These are phyloP conservation scores for Ornithoptera priamus DNA, from an alignment of 2,888 invertebrate genomes.

Conservation along the genomic window DNA sequence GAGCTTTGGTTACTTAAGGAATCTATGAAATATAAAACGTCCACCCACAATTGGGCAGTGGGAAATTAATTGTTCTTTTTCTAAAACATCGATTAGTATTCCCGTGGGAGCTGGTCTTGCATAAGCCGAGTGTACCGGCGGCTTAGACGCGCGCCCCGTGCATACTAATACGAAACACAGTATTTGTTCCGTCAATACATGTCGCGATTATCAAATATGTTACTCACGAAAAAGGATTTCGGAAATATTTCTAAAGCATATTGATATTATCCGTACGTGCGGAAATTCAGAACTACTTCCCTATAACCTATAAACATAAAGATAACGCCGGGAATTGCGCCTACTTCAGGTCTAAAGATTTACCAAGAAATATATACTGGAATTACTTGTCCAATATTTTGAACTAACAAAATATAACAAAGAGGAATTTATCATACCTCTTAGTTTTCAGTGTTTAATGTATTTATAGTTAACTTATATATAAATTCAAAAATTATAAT, in stretches of 20 bases:
- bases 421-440: too few species aligned
- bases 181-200: constrained; percentile 7
- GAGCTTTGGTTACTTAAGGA: too few species aligned
- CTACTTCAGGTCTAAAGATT: too few species aligned
- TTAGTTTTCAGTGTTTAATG: too few species aligned
- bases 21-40: too few species aligned
- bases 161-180: constrained; percentile 22
- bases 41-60: too few species aligned
- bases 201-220: constrained; percentile 17
- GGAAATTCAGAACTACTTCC: background rate
- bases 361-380: too few species aligned
- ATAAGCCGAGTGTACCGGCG: constrained; percentile 23
- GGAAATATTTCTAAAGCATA: constrained; percentile 8
- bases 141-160: constrained; percentile 17
- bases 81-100: constrained; percentile 20
- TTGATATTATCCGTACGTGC: constrained; percentile 6
- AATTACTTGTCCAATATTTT: too few species aligned
- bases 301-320: background rate
- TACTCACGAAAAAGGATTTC: constrained; percentile 17
- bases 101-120: constrained; percentile 17
- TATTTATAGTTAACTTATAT: too few species aligned
- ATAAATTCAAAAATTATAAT: too few species aligned
- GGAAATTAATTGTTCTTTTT: constrained; percentile 4
- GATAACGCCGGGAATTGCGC: too few species aligned
- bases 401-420: too few species aligned